Base-by-base conservation (phyloP, 2,888 invertebrate species). In the Ophioninae sp. region DNA sequence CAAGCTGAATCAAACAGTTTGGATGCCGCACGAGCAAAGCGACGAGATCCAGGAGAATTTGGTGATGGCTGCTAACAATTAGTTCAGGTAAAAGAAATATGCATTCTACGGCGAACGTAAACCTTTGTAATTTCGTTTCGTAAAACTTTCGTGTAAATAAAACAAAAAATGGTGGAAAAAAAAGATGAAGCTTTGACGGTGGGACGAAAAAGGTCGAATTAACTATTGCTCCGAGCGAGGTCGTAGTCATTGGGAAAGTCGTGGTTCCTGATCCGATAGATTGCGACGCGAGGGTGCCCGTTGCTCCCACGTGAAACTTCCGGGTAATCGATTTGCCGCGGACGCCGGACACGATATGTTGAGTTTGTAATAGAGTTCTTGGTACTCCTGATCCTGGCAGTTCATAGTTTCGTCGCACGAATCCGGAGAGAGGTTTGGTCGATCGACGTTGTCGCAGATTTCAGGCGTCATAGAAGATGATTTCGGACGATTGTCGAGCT, bases 1-100 rank as follows among this genome's bases (percentile, higher is more conserved):
- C 90, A 96, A 96, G 93, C 90, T 97, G 94, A 93, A 93, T 64
- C 69, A 83, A 6, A 75, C 85, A 0, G 72, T 79, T 6, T 92
- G 90, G 91, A 86, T 89, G 73, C 88, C 90, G 6, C 84, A 86
- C 0, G 86, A 74, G 82, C 22, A 85, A 10, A 80, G 58, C 3
- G 84, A 87, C 0, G 88, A 88, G 20, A 51, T 63, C 2, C 87
- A 89, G 0, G 86, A 86, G 17, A 79, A 87, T 61, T 13, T 84
- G 67, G 83, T 71, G 23, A 13, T 87, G n/a, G 87, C 87, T 6
- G 88, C 88, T 20, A 87, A 88, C 1, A 90, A 89, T 85, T 90
- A 87, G 39, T 13, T 6, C 44, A 20, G 23, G 30, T 71, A 65
- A 74, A 44, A 44, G 56, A 67, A 64, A 63, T 73, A 73, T 69